Evolutionary conservation across 2,888 invertebrate species (phyloP), one percentile per base, ranked within the genome.

Genomic region (Matsumyia berberina): DNA sequence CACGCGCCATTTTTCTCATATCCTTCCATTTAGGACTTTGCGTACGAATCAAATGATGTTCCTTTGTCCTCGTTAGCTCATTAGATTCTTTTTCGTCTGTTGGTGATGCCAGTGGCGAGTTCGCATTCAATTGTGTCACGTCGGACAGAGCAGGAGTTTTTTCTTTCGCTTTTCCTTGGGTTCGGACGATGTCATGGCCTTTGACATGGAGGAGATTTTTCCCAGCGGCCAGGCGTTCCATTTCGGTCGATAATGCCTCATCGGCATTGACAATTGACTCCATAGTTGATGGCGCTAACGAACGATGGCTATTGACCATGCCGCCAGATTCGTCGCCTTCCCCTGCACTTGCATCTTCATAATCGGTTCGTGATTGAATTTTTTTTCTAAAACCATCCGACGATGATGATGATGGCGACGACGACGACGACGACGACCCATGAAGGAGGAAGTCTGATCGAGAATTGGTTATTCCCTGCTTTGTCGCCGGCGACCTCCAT

Each of bases 341-440:
- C 51, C 15, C 8, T 67, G 67, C 53, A 62, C 66, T 70, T 74
- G 74, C 79, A 80, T 74, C 66, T 69, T 74, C 70, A 85, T 85
- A 85, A 85, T 85, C 85, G 74, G 37, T 70, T 74, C 37, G 70
- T 85, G 85, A 85, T 85, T 85, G 85, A 79, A 69, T 51, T 79
- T 74, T 69, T 69, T 58, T 37, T 66, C 64, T 64, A 64, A 66
- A 74, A 58, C 62, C 73, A 29, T 49, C 29, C 44, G 12, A 17
- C n/a, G 19, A 35, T 1, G 35, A 33, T 12, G 53, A 24, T 4
- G 46, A 72, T 31, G 51, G 39, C 9, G 17, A 19, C 19, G 33
- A 31, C 11, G 44, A 19, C 8, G 37, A 66, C 17, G 51, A 42
- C 31, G 39, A 53, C 57, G 12, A 74, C 53, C 53, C 53, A 67